Percentiles rank a stretch among this genome's conserved stretches.
Evolutionary conservation across 2,113 vertebrate species (phyloP).

Genomic region (Rynchops niger): DNA sequence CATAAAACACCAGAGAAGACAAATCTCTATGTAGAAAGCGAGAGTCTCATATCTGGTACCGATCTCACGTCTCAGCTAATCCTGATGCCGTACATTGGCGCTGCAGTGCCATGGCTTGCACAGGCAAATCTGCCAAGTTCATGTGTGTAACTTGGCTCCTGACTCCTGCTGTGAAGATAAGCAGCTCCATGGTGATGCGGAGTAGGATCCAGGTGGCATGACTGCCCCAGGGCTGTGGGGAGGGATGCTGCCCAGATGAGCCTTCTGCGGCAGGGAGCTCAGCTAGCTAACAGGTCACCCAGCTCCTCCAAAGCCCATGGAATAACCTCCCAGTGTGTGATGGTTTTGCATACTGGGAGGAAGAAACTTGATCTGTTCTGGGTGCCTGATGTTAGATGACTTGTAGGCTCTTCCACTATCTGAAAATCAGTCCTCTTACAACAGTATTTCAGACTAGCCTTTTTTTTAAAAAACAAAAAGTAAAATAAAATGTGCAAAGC

Average conservation of each 20-base stretch:
- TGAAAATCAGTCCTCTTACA: not conserved
- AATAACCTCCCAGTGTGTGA: not conserved
- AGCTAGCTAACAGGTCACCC: not conserved
- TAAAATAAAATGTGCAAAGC: not conserved
- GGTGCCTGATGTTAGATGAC: not conserved
- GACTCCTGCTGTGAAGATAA: not conserved
- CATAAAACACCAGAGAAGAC: not conserved
- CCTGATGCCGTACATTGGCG: fast-evolving
- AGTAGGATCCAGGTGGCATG: not conserved
- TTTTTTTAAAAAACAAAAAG: not conserved
- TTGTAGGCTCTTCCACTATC: not conserved
- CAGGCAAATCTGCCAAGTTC: not conserved
- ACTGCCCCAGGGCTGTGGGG: not conserved
- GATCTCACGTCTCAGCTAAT: not conserved
- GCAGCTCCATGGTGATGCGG: fast-evolving
- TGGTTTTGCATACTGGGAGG: fast-evolving
- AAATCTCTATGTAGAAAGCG: fast-evolving
- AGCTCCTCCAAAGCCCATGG: not conserved
- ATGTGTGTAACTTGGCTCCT: fast-evolving
- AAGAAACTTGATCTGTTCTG: not conserved
- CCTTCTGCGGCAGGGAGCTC: fast-evolving
- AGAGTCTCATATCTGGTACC: not conserved
- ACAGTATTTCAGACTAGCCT: not conserved
- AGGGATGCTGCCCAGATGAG: not conserved
- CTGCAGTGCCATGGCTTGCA: not conserved